Conservation (phyloP, 2,113 vertebrate genomes). For the Rhinolophus sinicus region DNA sequence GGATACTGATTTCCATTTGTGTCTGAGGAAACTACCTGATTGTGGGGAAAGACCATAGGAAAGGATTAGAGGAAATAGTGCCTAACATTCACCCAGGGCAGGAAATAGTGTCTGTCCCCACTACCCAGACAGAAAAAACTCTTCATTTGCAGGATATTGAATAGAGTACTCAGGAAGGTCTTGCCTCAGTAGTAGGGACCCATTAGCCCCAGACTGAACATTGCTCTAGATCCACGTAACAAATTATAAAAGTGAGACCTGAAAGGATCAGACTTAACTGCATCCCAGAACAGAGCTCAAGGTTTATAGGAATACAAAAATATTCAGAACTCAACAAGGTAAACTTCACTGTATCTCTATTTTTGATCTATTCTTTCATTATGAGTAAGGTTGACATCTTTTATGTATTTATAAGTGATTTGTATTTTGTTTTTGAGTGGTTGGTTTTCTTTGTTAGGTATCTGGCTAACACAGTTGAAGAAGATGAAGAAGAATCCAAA, state of each 20-base stretch:
- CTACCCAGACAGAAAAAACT: not conserved
- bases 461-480: constrained; percentile 98
- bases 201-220: constrained; percentile 26
- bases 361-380: constrained; percentile 40
- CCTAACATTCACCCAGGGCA: not conserved
- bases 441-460: constrained; percentile 87
- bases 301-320: constrained; percentile 42
- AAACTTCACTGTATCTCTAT: constrained; percentile 28
- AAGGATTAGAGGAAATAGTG: not conserved
- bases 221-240: not conserved
- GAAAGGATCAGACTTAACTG: constrained; percentile 43
- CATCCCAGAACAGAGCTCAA: constrained; percentile 36
- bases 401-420: constrained; percentile 18
- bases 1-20: constrained; percentile 7
- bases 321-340: not conserved
- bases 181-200: not conserved
- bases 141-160: not conserved
- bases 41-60: not conserved
- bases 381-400: not conserved
- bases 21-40: not conserved
- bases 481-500: constrained; percentile 95
- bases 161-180: not conserved
- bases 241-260: constrained; percentile 23
- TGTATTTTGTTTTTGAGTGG: constrained; percentile 25
- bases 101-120: not conserved